A percentile compares a stretch with the other conserved stretches of the same genome.
Conservation (phyloP, 1,140 invertebrate genomes). For the Drosophila novamexicana region DNA sequence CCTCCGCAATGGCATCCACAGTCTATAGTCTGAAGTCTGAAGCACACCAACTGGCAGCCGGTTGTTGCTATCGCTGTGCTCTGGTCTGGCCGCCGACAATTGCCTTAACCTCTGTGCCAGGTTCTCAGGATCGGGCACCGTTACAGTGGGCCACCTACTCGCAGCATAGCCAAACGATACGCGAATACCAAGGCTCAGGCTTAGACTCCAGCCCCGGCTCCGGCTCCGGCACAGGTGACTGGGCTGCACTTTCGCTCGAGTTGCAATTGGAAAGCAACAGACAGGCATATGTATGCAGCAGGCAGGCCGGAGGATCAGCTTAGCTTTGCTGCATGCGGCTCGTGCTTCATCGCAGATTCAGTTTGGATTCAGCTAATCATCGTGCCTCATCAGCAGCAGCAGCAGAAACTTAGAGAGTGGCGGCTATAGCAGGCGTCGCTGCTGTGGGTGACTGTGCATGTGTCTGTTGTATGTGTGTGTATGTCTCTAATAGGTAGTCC, state of each 20-base stretch:
- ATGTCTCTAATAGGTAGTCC: background rate
- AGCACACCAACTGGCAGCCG: slow-evolving; percentile 11
- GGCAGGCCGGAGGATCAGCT: background rate
- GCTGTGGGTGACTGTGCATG: slow-evolving; percentile 29
- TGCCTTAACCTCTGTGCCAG: slow-evolving; percentile 25
- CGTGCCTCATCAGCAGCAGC: slow-evolving; percentile 29
- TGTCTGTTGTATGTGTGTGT: slow-evolving; percentile 7
- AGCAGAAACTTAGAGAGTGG: slow-evolving; percentile 15
- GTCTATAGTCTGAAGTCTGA: background rate
- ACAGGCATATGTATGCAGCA: background rate
- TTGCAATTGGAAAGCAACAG: slow-evolving; percentile 46
- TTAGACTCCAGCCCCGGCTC: background rate
- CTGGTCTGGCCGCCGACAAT: slow-evolving; percentile 16
- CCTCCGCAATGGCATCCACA: slow-evolving; percentile 47
- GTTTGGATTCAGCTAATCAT: slow-evolving; percentile 40
- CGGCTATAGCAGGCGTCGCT: background rate
- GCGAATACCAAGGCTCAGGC: background rate
- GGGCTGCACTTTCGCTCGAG: slow-evolving; percentile 36
- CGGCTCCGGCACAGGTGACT: slow-evolving; percentile 14
- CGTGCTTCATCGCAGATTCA: slow-evolving; percentile 52
- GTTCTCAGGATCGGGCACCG: slow-evolving; percentile 59
- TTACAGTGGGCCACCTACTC: slow-evolving; percentile 40
- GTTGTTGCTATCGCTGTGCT: slow-evolving; percentile 26
- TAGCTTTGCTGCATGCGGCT: slow-evolving; percentile 9
- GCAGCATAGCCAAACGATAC: slow-evolving; percentile 23